phyloP scores from a whole-genome alignment of 2,113 vertebrate species.

The Anolis sagrei region DNA sequence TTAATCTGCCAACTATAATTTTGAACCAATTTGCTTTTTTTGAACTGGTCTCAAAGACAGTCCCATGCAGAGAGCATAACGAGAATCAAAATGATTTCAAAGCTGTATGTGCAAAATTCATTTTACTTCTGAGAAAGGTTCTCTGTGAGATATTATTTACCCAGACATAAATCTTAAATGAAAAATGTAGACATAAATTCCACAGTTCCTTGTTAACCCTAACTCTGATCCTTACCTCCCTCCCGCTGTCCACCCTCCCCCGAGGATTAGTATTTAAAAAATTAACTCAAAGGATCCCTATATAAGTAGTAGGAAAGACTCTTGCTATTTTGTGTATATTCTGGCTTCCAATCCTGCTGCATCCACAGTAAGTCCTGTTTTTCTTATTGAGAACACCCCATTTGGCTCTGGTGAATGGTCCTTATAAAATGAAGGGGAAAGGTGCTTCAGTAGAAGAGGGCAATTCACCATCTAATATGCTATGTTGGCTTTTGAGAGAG shows the following conservation, averaged over 20 bases:
- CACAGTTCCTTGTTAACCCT: neutral
- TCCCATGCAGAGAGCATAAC: neutral
- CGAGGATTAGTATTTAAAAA: neutral
- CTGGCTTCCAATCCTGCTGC: neutral
- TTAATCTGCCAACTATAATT: neutral
- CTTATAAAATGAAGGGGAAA: neutral
- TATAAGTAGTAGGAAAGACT: neutral
- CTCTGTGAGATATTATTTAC: neutral
- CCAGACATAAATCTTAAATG: neutral
- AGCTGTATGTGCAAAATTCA: neutral
- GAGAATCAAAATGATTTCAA: neutral
- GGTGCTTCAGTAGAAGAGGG: neutral
- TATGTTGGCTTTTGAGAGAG: neutral
- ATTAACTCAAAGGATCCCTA: neutral
- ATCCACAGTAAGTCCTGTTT: neutral
- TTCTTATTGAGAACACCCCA: neutral
- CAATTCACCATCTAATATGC: neutral
- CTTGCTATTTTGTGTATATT: neutral
- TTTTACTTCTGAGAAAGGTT: neutral
- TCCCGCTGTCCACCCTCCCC: too few relatives aligned
- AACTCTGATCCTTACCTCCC: too few relatives aligned
- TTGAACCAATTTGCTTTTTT: neutral
- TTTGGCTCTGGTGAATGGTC: neutral
- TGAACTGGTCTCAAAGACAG: neutral
- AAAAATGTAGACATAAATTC: conserved; percentile 23